Base-by-base conservation (phyloP, 2,888 invertebrate genomes). In the Heteromyza rotundicornis region DNA sequence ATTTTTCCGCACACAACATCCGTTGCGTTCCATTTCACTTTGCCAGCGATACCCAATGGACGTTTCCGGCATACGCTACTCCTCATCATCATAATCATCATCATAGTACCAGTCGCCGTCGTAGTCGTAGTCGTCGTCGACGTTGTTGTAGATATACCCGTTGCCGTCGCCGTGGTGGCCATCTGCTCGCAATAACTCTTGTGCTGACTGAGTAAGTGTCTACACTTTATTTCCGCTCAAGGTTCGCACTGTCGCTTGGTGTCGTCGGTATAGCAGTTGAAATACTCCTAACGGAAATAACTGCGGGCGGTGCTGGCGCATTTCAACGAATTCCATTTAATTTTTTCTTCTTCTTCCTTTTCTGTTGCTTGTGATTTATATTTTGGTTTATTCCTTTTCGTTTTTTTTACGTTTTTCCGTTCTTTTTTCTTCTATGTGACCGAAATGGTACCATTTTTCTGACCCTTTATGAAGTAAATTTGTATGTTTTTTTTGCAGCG, bases 171-270 rank as follows among this genome's bases (percentile, higher is more conserved):
- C 2, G 44, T 36, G 16, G 53, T 47, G 35, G 51, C 36, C 58
- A 62, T 27, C 54, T 59, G 50, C 32, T 59, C 20, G 55, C 51
- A 40, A 49, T 55, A 62, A 59, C 54, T 55, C 59, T 55, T 51
- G 32, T 22, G 35, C 52, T 47, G 35, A 17, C 24, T 20, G 35
- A 22, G 36, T 44, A 24, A 52, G 32, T 36, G 58, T 58, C 35
- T 50, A 19, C 51, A 62, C 22, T 58, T 57, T 54, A 62, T 59
- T 59, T 59, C 51, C 59, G 51, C 59, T 40, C 51, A 56, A 22
- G 24, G 36, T 50, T 51, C 17, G n/a, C 61, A 40, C 19, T n/a
- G n/a, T n/a, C 5, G 35, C 5, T 17, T 47, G 19, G 40, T 3
- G 10, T 8, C n/a, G 40, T 40, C 14, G 8, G 40, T 40, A 27